phyloP scores from a whole-genome alignment of 2,797 vertebrate genomes.

The Anguilla megastoma region DNA sequence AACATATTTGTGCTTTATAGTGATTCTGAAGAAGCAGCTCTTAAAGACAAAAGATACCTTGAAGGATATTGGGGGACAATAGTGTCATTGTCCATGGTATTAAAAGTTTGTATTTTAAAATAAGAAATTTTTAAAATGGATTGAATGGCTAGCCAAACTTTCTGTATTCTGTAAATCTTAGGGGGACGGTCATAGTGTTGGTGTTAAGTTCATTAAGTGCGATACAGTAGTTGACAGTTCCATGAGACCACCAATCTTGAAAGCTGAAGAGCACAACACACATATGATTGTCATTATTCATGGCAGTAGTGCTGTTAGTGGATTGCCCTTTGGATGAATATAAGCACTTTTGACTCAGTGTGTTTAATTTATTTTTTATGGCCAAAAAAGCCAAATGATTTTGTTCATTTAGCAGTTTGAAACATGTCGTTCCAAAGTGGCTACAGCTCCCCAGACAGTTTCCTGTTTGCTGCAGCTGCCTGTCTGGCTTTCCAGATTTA shows the following conservation, averaged over 20 bases:
- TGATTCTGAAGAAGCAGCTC: conserved; percentile 20
- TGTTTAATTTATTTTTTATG: not conserved
- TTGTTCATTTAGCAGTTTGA: not conserved
- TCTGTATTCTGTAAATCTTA: not conserved
- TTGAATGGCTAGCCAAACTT: not conserved
- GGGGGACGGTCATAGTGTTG: not conserved
- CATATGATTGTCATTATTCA: conserved; percentile 15
- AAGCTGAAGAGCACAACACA: not conserved
- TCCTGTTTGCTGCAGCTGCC: not conserved
- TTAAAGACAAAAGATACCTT: conserved; percentile 12
- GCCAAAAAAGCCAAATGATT: not conserved
- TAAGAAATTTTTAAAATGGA: not conserved
- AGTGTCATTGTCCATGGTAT: not conserved
- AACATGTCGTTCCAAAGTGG: not conserved
- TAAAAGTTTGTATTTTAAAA: not conserved
- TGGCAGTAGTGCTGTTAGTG: not conserved
- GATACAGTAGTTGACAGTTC: not conserved
- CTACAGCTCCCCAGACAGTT: not conserved
- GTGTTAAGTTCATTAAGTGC: not conserved
- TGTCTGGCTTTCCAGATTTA: not conserved
- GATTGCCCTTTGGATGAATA: conserved; percentile 3
- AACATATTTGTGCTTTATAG: conserved; percentile 7
- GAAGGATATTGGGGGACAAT: not conserved
- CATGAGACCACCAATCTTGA: not conserved
- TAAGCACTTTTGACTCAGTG: not conserved